Percentiles rank a stretch among this genome's conserved stretches.
Conservation (phyloP, 2,888 invertebrate genomes). For the Agrilus biguttatus region DNA sequence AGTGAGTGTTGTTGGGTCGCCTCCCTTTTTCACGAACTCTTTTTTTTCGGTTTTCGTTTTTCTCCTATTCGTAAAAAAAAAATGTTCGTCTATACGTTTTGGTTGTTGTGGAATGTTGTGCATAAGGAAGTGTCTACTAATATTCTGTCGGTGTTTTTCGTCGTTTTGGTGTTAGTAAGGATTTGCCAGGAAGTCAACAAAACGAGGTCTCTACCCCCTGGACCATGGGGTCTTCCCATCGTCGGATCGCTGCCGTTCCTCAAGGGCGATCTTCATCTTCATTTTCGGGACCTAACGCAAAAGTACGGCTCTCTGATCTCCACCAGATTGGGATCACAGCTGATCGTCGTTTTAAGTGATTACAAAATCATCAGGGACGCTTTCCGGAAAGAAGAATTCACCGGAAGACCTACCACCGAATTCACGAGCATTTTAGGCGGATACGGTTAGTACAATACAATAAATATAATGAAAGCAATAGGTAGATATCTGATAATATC, state of each 20-base stretch:
- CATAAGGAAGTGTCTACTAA: constrained; percentile 24
- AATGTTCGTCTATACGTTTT: constrained; percentile 38
- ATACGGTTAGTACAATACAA: constrained; percentile 55
- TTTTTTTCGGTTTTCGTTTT: not conserved
- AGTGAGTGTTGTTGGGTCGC: not conserved
- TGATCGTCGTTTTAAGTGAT: constrained; percentile 76
- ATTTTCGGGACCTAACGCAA: constrained; percentile 60
- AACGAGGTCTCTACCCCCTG: constrained; percentile 55
- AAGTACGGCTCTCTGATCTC: constrained; percentile 74
- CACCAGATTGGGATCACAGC: constrained; percentile 64
- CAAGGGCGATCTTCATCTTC: constrained; percentile 60
- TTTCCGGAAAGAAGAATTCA: constrained; percentile 75
- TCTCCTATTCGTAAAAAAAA: constrained; percentile 1
- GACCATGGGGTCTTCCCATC: constrained; percentile 77
- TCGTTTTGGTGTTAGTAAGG: constrained; percentile 30
- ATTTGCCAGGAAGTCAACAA: constrained; percentile 24
- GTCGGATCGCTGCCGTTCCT: constrained; percentile 74
- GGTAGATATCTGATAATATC: not conserved
- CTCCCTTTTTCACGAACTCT: not conserved
- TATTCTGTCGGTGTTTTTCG: constrained; percentile 36
- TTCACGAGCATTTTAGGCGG: constrained; percentile 77
- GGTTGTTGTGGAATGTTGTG: constrained; percentile 32
- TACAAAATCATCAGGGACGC: constrained; percentile 74
- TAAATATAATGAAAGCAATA: too few species aligned
- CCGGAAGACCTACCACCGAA: constrained; percentile 74